Base-by-base conservation (phyloP, 2,888 invertebrate genomes). In the Meiosimyza platycephala region DNA sequence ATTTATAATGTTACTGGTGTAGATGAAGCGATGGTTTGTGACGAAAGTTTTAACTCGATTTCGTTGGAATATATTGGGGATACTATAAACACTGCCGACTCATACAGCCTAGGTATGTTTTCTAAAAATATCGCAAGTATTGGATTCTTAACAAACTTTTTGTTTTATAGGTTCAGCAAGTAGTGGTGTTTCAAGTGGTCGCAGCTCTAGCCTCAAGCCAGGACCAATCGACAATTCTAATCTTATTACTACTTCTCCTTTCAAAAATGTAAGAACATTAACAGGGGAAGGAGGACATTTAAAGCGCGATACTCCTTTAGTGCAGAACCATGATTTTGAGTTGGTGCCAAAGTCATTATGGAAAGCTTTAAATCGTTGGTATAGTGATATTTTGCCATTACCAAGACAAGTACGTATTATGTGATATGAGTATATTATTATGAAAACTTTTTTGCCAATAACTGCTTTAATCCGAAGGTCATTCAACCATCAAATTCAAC, bases 231-330 rank as follows among this genome's bases (percentile, higher is more conserved):
- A 95, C 84, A 96, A 95, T 87, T 89, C 91, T 74, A 89, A 89
- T 67, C 88, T 96, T 74, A 89, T 94, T 7, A 90, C 91, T 9
- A 89, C 90, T 57, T 90, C 90, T 81, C 87, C 89, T 9, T 89
- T 89, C 77, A 92, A 93, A 88, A 93, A 89, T 88, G 91, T 93
- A 22, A 90, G 91, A 59, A 93, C 94, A 1, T 88, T 96, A 77
- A 97, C 96, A 3, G 95, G 95, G 69, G 97, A 97, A 89, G 96
- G 96, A 76, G 96, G 96, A 0, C 91, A 93, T 81, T 88, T 97
- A 75, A 93, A 93, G 77, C 89, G 91, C 54, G 93, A 93, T 86
- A 90, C 91, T 40, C 91, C 93, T 54, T 88, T 95, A 73, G 90
- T 91, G n/a, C 92, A 94, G 83, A 93, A 92, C 78, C 89, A 93